Evolutionary conservation across 2,888 invertebrate species (phyloP).

Genomic region (Calameuta filiformis): DNA sequence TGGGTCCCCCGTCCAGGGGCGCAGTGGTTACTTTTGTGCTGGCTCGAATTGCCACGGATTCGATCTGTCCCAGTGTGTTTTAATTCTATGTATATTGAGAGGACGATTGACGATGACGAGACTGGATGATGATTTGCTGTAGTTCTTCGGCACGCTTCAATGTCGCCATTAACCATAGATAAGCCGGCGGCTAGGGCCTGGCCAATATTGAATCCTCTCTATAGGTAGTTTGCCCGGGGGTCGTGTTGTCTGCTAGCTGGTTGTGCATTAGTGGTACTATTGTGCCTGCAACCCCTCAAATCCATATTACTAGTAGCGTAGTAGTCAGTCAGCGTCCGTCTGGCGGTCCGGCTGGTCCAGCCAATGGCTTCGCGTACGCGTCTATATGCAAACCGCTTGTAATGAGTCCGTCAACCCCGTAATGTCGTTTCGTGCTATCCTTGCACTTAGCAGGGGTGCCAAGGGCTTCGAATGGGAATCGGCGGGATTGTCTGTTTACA

Average conservation of each 20-base stretch:
- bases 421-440: slow-evolving; percentile 63
- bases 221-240: slow-evolving; percentile 57
- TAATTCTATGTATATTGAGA: neutral
- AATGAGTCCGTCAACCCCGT: slow-evolving; percentile 65
- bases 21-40: neutral
- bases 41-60: neutral
- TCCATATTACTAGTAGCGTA: slow-evolving; percentile 62
- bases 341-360: slow-evolving; percentile 23
- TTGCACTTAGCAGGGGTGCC: slow-evolving; percentile 50
- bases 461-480: slow-evolving; percentile 41
- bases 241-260: slow-evolving; percentile 40
- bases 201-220: slow-evolving; percentile 61
- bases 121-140: slow-evolving; percentile 1
- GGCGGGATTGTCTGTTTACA: neutral
- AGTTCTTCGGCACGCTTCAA: slow-evolving; percentile 31
- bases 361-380: slow-evolving; percentile 38
- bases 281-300: slow-evolving; percentile 60
- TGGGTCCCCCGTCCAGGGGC: neutral
- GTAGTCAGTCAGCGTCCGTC: slow-evolving; percentile 56
- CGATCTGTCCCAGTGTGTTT: neutral
- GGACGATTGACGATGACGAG: neutral
- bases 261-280: slow-evolving; percentile 64
- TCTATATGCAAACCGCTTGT: slow-evolving; percentile 64
- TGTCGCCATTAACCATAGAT: slow-evolving; percentile 54
- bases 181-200: slow-evolving; percentile 50